Conservation (phyloP, 1,140 invertebrate genomes). For the Onthophagus taurus region DNA sequence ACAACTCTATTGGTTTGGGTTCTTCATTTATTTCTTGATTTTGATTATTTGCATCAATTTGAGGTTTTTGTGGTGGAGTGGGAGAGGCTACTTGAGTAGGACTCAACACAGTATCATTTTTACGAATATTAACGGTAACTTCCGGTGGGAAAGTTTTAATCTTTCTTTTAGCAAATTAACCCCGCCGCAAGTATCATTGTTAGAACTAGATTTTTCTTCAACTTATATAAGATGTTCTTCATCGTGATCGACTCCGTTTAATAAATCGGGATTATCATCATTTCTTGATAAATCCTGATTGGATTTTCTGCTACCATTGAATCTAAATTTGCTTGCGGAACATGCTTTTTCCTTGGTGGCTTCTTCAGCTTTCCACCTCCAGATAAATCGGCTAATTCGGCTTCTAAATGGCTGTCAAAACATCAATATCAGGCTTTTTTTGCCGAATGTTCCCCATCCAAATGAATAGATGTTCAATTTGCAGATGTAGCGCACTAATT, state of each 20-base stretch:
- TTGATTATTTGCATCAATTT: background rate
- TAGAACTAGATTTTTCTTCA: conserved; percentile 15
- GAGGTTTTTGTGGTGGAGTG: conserved; percentile 8
- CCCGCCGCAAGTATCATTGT: conserved; percentile 33
- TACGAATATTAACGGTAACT: conserved; percentile 41
- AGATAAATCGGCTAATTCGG: conserved; percentile 70
- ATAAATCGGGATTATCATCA: conserved; percentile 67
- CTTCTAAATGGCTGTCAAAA: conserved; percentile 81
- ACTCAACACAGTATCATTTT: conserved; percentile 11
- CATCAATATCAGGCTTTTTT: no score
- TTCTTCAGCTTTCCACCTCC: conserved; percentile 41
- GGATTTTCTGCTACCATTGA: conserved; percentile 61
- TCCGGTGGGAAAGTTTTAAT: conserved; percentile 69
- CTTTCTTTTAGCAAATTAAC: conserved; percentile 59
- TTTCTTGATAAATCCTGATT: conserved; percentile 63
- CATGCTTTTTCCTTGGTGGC: conserved; percentile 41
- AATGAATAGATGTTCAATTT: no score
- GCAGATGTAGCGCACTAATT: no score
- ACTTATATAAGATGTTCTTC: conserved; percentile 26
- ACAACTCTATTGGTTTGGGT: conserved; percentile 10
- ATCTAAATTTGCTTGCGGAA: conserved; percentile 48
- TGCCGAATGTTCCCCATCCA: no score
- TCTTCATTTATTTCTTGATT: conserved; percentile 9
- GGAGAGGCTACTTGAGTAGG: conserved; percentile 21
- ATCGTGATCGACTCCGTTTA: conserved; percentile 41